Evolutionary conservation across 2,797 vertebrate genomes (phyloP), one percentile per base, ranked within the genome.

Genomic region (Enteromius trimaculatus): DNA sequence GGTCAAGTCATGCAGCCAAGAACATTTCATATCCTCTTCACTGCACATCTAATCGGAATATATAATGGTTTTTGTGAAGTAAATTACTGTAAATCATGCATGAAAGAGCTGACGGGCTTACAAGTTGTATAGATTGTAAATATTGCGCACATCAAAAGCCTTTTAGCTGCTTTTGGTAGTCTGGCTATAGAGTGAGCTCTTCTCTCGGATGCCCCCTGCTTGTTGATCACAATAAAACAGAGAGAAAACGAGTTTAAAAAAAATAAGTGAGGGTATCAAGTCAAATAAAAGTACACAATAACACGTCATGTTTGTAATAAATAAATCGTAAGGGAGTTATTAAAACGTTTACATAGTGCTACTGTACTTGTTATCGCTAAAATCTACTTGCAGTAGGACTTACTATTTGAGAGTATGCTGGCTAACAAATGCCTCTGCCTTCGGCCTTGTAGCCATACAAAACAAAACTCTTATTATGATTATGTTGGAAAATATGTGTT

Each of bases 201-300:
- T 69, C 85, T 87, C 87, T 83, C 81, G 81, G 86, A 83, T 89
- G 87, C 87, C 83, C 87, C 72, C 86, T 87, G 82, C 88, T 87
- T 82, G 82, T 47, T 81, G 78, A 77, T 84, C 7, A 74, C 77
- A 85, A 79, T 76, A 80, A 80, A 79, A 65, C 44, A 68, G 13
- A 21, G 13, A 26, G 19, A 5, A 4, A 39, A 34, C 8, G 60
- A 55, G 49, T 71, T 49, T 37, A 37, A 37, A 16, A 6, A 21
- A 76, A 37, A 80, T 21, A 34, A 44, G 21, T 19, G 11, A 64
- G 11, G 44, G 31, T 1, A 3, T 62, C 3, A 37, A 58, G 6
- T 3, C 51, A 60, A 19, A 55, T 26, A 70, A 64, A 23, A 44
- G 14, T 44, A 17, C 37, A 39, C 70, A 14, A 17, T 75, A 26